These are phyloP conservation scores for Bufo bufo DNA, from an alignment of 2,113 vertebrate genomes.

Conservation along the genomic window DNA sequence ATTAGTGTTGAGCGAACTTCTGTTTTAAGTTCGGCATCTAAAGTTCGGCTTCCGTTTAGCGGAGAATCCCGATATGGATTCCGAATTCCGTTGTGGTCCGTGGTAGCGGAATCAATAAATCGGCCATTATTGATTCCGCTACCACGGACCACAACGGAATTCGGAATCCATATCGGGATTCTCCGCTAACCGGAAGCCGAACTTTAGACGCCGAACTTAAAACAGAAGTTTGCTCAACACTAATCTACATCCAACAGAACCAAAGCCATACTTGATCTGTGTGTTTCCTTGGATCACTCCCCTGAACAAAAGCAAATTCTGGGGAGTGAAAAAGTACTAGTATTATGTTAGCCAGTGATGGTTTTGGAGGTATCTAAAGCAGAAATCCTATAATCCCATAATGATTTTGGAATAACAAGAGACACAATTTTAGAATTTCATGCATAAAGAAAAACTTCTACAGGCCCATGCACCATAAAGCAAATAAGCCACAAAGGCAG, in stretches of 20 bases:
- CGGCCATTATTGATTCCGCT: too few relatives aligned
- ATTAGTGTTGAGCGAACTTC: too few relatives aligned
- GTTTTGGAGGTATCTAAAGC: not conserved
- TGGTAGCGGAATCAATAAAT: too few relatives aligned
- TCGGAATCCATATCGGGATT: too few relatives aligned
- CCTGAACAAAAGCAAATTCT: not conserved
- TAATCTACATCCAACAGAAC: not conserved
- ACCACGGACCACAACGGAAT: too few relatives aligned
- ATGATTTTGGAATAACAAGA: not conserved
- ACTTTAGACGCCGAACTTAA: too few relatives aligned
- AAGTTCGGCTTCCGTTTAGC: too few relatives aligned
- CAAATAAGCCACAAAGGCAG: not conserved
- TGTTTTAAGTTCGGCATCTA: too few relatives aligned
- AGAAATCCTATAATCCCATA: not conserved
- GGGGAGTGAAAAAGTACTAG: not conserved
- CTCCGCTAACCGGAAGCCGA: too few relatives aligned
- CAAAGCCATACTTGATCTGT: not conserved
- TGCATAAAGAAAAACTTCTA: not conserved
- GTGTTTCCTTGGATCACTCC: not conserved
- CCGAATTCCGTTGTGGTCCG: too few relatives aligned
- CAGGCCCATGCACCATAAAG: not conserved
- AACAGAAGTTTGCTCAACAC: too few relatives aligned
- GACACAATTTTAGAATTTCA: not conserved
- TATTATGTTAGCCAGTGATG: not conserved
- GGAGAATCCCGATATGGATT: too few relatives aligned